phyloP scores from a whole-genome alignment of 2,888 invertebrate species.

The Spisula subtruncata region DNA sequence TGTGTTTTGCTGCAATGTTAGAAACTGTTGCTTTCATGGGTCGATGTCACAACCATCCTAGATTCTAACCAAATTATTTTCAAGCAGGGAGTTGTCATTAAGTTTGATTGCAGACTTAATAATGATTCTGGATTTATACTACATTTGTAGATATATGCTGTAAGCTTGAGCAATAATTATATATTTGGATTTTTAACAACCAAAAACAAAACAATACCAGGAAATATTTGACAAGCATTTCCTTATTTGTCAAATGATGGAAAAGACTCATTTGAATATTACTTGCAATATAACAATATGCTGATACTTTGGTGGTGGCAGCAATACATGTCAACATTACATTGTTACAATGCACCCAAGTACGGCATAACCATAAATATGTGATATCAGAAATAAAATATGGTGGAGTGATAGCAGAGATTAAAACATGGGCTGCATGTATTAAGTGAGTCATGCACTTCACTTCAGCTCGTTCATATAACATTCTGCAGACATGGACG shows the following conservation, averaged over 20 bases:
- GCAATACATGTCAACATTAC: no score
- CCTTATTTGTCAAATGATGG: neutral
- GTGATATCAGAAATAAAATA: neutral
- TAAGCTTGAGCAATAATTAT: neutral
- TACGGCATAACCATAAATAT: neutral
- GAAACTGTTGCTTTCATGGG: no score
- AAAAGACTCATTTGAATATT: slow-evolving; percentile 3
- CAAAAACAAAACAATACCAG: neutral
- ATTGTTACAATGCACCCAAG: neutral
- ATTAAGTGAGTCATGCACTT: neutral
- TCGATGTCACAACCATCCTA: no score
- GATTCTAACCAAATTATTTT: no score
- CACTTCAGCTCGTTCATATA: neutral
- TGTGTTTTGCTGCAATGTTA: no score
- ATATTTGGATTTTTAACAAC: neutral
- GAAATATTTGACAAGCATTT: neutral
- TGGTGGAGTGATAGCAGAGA: neutral
- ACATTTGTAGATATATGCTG: no score
- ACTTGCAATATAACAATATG: slow-evolving; percentile 2
- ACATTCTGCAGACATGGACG: neutral
- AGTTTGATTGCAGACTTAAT: no score
- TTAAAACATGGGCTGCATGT: slow-evolving; percentile 14
- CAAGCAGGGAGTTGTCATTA: no score
- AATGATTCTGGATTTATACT: no score
- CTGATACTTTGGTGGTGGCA: neutral